Base-by-base conservation (phyloP, 2,888 invertebrate genomes). In the Apodemia zela region DNA sequence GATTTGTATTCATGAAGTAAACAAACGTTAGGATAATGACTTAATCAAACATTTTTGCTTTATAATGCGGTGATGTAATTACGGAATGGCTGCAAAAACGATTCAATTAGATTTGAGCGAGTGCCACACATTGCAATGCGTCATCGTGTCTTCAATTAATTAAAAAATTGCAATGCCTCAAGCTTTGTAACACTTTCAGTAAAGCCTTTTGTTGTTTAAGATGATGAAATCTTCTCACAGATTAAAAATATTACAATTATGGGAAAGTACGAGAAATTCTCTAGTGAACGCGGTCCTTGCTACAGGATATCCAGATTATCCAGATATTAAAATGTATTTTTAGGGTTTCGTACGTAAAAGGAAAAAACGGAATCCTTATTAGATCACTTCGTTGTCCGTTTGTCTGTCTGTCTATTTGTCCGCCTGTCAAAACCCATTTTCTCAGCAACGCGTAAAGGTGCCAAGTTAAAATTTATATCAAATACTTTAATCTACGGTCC, bases 41-140 rank as follows among this genome's bases (percentile, higher is more conserved):
- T 77, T 74, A 79, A 82, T 82, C 77, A 82, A 75, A 78, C 77
- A 76, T 77, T 72, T 70, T 64, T 70, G 72, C 74, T 79, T 70
- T 74, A 73, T 75, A 74, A 73, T 73, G 72, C 70, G 59, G 45
- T 75, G 70, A 73, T 72, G 72, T 73, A 77, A 54, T 54, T 54
- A 77, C 71, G 61, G 72, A 70, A 74, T 67, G 65, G 51, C 68
- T 67, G 68, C 66, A 59, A 62, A 65, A 67, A 64, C 63, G 63
- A 62, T 68, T 67, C 63, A 58, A 63, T 59, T 62, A 65, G 63
- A 57, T 63, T 58, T 45, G 33, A 21, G 51, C 29, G 35, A 45
- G 62, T 60, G 54, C 57, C 58, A 49, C 38, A 54, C 7, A 33
- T 13, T 60, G n/a, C 54, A 25, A 15, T 21, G 54, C 25, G 54